Percentiles rank a stretch among this genome's conserved stretches.
These are phyloP conservation scores for Rhinatrema bivittatum DNA, from an alignment of 2,797 vertebrate species.

Conservation along the genomic window DNA sequence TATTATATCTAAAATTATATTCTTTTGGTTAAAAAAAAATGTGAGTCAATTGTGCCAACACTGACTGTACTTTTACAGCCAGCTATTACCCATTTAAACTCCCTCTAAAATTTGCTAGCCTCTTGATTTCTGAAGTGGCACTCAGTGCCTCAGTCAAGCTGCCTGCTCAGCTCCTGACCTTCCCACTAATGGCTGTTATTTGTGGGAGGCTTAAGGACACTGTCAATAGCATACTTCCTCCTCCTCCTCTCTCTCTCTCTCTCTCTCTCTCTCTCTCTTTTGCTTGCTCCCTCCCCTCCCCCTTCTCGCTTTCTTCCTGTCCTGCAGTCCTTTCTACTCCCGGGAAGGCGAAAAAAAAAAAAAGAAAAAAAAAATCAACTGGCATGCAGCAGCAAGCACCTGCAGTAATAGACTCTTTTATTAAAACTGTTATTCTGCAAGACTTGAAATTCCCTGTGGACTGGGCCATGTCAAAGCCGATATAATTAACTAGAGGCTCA, in stretches of 20 bases:
- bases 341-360: constrained; percentile 33
- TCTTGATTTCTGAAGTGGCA: constrained; percentile 91
- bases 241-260: constrained; percentile 45
- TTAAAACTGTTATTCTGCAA: constrained; percentile 99
- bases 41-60: constrained; percentile 61
- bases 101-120: constrained; percentile 79
- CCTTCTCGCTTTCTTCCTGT: constrained; percentile 31
- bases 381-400: constrained; percentile 69
- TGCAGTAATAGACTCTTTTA: constrained; percentile 91
- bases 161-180: constrained; percentile 87
- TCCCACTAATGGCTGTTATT: constrained; percentile 95
- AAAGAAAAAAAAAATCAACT: too few species aligned
- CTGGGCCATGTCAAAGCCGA: constrained; percentile 95
- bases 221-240: constrained; percentile 71
- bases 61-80: constrained; percentile 66
- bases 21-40: constrained; percentile 11
- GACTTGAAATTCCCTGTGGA: constrained; percentile 90
- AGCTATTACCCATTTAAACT: constrained; percentile 75
- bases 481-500: constrained; percentile 99
- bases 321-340: constrained; percentile 43
- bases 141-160: constrained; percentile 88
- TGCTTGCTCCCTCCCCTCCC: constrained; percentile 20
- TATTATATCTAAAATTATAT: neutral
- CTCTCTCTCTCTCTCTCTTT: constrained; percentile 36
- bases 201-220: constrained; percentile 82